Evolutionary conservation across 35 echinoderm and acorn worm species (phyloP).

Genomic region (Patiria miniata): DNA sequence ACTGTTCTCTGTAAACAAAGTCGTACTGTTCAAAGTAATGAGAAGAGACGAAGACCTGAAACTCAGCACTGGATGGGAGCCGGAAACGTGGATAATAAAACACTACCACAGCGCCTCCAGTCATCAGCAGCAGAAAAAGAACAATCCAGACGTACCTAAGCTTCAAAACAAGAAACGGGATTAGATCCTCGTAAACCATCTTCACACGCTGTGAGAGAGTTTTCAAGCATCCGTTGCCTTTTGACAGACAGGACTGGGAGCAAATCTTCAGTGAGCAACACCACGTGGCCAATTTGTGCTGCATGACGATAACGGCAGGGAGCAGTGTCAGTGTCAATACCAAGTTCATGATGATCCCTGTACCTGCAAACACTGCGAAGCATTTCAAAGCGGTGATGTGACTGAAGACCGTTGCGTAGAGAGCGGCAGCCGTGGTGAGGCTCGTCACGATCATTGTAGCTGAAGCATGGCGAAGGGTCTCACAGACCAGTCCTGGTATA

Average conservation of each 20-base stretch:
- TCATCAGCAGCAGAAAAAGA: slow-evolving; percentile 42
- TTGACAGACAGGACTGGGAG: not conserved
- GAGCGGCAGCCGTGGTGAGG: slow-evolving; percentile 78
- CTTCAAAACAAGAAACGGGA: slow-evolving; percentile 67
- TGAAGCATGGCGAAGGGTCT: slow-evolving; percentile 69
- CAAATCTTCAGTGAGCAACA: slow-evolving; percentile 2
- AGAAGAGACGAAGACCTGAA: slow-evolving; percentile 68
- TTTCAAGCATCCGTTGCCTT: not conserved
- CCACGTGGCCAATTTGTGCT: slow-evolving; percentile 57
- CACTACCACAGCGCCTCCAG: slow-evolving; percentile 47
- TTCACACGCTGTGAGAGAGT: not conserved
- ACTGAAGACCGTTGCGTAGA: slow-evolving; percentile 70
- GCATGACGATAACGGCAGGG: slow-evolving; percentile 71
- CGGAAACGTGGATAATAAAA: slow-evolving; percentile 62
- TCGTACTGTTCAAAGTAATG: slow-evolving; percentile 82
- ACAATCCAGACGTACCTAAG: slow-evolving; percentile 63
- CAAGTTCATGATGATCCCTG: slow-evolving; percentile 77
- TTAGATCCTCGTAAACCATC: slow-evolving; percentile 43
- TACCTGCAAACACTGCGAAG: slow-evolving; percentile 78
- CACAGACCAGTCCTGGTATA: slow-evolving; percentile 10
- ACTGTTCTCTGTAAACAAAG: slow-evolving; percentile 64
- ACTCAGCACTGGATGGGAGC: slow-evolving; percentile 62
- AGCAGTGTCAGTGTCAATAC: slow-evolving; percentile 79
- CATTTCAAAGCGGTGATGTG: slow-evolving; percentile 76
- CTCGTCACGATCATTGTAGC: slow-evolving; percentile 91